Conservation (phyloP, 2,888 invertebrate species). For the Rhimphoctona megacephalus region DNA sequence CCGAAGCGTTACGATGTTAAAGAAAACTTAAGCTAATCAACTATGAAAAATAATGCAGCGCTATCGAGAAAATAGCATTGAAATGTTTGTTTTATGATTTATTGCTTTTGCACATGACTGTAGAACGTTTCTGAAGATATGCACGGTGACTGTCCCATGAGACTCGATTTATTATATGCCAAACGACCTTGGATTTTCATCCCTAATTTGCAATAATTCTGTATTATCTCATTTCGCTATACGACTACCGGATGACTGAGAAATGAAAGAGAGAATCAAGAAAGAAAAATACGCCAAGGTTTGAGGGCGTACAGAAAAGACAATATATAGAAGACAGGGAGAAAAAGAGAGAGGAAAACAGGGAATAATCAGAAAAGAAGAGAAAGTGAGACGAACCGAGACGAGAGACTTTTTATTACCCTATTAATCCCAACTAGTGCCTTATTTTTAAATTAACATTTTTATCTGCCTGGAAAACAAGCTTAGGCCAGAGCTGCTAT, state of each 20-base stretch:
- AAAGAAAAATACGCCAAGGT: slow-evolving; percentile 69
- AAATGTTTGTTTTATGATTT: not conserved
- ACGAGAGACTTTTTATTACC: slow-evolving; percentile 81
- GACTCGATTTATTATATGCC: slow-evolving; percentile 75
- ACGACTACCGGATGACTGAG: slow-evolving; percentile 43
- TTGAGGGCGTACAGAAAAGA: slow-evolving; percentile 58
- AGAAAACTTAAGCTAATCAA: not conserved
- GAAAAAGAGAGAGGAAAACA: slow-evolving; percentile 53
- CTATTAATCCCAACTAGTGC: slow-evolving; percentile 83
- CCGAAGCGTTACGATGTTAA: too few species aligned
- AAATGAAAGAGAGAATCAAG: slow-evolving; percentile 70
- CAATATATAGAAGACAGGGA: slow-evolving; percentile 45
- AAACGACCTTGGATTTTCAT: slow-evolving; percentile 74
- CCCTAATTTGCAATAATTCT: slow-evolving; percentile 80
- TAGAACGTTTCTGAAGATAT: not conserved
- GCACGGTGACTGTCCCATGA: not conserved
- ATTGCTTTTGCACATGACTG: not conserved
- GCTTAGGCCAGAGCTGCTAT: slow-evolving; percentile 70
- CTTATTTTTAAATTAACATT: slow-evolving; percentile 84
- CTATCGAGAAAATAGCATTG: not conserved
- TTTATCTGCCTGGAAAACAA: slow-evolving; percentile 82
- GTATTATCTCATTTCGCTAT: slow-evolving; percentile 79
- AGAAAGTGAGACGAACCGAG: slow-evolving; percentile 58
- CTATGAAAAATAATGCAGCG: not conserved
- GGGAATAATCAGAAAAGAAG: slow-evolving; percentile 44